These are phyloP conservation scores for Phataginus tricuspis DNA, from an alignment of 2,797 vertebrate genomes.

Conservation along the genomic window DNA sequence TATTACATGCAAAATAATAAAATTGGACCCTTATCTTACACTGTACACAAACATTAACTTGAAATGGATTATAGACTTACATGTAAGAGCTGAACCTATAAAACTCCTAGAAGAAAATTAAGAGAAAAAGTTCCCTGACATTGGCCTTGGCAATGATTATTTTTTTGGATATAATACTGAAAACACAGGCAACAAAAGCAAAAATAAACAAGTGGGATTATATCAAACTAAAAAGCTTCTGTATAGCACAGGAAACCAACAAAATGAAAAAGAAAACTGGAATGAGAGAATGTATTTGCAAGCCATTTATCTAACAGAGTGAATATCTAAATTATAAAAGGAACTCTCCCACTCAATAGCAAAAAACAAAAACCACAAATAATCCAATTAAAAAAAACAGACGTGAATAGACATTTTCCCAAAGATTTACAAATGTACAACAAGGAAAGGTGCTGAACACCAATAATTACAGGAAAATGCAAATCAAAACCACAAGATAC, in stretches of 20 bases:
- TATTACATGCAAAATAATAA: not conserved
- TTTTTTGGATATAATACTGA: not conserved
- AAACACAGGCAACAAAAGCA: not conserved
- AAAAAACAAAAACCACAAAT: not conserved
- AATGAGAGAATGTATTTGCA: not conserved
- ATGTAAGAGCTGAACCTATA: not conserved
- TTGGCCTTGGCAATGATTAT: not conserved
- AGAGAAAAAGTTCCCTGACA: not conserved
- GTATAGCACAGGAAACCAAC: not conserved
- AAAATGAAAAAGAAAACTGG: not conserved
- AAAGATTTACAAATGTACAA: not conserved
- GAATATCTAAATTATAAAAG: not conserved
- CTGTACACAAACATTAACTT: not conserved
- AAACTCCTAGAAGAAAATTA: not conserved
- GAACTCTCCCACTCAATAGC: not conserved
- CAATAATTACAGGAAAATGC: not conserved
- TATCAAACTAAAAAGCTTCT: not conserved
- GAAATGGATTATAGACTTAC: not conserved
- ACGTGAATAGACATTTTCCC: not conserved
- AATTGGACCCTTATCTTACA: not conserved
- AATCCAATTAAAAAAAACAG: not conserved
- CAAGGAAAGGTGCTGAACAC: not conserved
- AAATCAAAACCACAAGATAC: not conserved
- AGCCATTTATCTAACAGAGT: not conserved
- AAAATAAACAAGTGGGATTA: not conserved